phyloP scores from a whole-genome alignment of 1,140 invertebrate species.

The Apolygus lucorum region DNA sequence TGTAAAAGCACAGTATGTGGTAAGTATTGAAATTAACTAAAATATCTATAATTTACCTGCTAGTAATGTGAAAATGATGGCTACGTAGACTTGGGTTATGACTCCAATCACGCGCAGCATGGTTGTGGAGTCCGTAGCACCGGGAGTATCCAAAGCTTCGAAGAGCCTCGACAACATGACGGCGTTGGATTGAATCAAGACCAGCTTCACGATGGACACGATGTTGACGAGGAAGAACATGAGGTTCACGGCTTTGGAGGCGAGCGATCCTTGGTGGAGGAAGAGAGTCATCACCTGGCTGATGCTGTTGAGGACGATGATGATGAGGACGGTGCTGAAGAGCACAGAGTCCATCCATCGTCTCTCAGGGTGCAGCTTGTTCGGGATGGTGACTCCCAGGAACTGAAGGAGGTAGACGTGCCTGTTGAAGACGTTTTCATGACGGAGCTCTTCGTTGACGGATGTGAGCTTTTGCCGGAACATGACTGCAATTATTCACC shows the following conservation, averaged over 20 bases:
- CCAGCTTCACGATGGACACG: neutral
- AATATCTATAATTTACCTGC: neutral
- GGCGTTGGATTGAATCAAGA: conserved; percentile 7
- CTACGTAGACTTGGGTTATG: conserved; percentile 3
- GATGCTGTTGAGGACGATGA: neutral
- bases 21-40: no score
- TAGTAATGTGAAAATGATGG: conserved; percentile 1
- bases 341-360: neutral
- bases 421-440: conserved; percentile 14
- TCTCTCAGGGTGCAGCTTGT: no score
- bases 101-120: neutral
- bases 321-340: neutral
- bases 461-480: neutral
- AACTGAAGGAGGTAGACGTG: conserved; percentile 10
- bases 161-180: conserved; percentile 12
- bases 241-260: neutral
- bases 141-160: conserved; percentile 14
- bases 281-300: conserved; percentile 3
- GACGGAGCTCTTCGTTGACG: neutral
- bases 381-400: neutral
- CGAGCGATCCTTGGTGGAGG: neutral
- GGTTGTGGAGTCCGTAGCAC: conserved; percentile 13
- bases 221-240: conserved; percentile 11
- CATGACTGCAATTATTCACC: no score
- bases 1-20: no score